Evolutionary conservation across 2,888 invertebrate species (phyloP), one percentile per base, ranked within the genome.

Genomic region (Orchestes rusci): DNA sequence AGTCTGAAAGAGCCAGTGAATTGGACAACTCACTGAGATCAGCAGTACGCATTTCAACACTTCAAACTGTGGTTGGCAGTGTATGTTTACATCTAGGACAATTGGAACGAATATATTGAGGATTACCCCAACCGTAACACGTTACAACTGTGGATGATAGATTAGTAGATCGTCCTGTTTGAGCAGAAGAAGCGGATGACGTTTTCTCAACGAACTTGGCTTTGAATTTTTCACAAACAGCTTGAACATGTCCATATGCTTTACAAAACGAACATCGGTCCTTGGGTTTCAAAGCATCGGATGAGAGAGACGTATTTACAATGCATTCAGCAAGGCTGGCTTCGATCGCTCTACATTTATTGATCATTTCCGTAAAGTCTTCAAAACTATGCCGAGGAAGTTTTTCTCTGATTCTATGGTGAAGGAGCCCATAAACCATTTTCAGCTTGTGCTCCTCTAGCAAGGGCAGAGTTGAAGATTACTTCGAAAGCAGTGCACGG

Each of bases 81-180:
- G 8, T 23, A 8, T 5, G 28, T 32, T 32, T 30, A 37, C 10
- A 30, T 12, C 13, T 23, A 28, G 23, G 23, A 23, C 23, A 23
- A 23, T 23, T 23, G 23, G 23, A 23, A 10, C 23, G 23, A 7
- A 23, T 37, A 29, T 8, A 37, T 10, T 27, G 23, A 37, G 13
- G 37, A 32, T 10, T 37, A 32, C 37, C 37, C 7, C 37, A 37
- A 32, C 37, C 37, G 12, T 37, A 37, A 37, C 37, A 37, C 7
- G 37, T 23, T n/a, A n/a, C n/a, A 7, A 23, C 5, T 23, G 23
- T 23, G 23, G 10, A 27, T 30, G 16, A 5, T 16, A 13, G 35
- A 16, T 16, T 17, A 16, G 5, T n/a, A 35, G 35, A 10, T 10
- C 35, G 16, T 5, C 8, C 17, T 35, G 35, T 5, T 35, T 35